phyloP scores from a whole-genome alignment of 2,113 vertebrate species.

The Centropristis striata region DNA sequence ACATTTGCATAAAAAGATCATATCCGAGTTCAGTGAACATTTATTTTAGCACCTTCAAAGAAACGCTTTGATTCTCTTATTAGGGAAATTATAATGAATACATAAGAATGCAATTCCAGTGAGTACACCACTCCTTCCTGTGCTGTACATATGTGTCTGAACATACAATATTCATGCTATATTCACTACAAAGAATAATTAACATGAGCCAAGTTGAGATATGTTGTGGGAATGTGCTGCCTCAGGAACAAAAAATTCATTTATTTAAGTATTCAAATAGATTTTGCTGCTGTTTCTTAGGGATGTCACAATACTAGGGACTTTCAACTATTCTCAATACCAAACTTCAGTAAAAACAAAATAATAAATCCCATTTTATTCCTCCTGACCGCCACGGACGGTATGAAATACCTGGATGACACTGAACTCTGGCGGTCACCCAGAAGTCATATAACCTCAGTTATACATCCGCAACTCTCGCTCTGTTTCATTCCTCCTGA shows the following conservation, averaged over 20 bases:
- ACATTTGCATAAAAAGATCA: conserved; percentile 33
- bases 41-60: conserved; percentile 10
- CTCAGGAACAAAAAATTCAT: conserved; percentile 4
- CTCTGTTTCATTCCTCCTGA: no score
- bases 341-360: no score
- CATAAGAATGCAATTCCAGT: background rate
- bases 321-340: no score
- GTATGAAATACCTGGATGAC: no score
- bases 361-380: no score
- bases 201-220: conserved; percentile 1
- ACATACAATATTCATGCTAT: conserved; percentile 11
- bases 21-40: background rate
- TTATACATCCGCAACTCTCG: no score
- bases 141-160: conserved; percentile 10
- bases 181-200: conserved; percentile 48
- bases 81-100: conserved; percentile 6
- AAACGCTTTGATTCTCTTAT: conserved; percentile 19
- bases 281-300: no score
- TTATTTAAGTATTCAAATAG: conserved; percentile 4
- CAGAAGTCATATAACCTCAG: no score
- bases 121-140: conserved; percentile 7
- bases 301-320: no score
- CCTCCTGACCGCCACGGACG: no score
- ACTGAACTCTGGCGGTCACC: no score
- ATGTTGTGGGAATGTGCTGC: background rate